Evolutionary conservation across 2,113 vertebrate species (phyloP).

Genomic region (Elanoides forficatus): DNA sequence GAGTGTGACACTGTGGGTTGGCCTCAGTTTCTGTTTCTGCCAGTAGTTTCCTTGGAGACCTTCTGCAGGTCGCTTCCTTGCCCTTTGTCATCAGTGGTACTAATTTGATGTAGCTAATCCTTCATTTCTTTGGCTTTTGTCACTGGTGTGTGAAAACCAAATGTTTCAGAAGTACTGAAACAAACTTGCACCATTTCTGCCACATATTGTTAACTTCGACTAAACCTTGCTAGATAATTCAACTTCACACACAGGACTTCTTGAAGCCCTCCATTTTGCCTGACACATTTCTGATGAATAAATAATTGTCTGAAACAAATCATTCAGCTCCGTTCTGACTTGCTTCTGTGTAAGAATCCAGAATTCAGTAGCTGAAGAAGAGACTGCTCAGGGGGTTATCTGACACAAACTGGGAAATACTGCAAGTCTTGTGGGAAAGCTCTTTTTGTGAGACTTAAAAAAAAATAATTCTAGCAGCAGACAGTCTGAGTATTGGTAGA

Average conservation of each 20-base stretch:
- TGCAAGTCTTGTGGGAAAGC: not conserved
- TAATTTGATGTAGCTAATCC: not conserved
- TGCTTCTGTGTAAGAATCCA: not conserved
- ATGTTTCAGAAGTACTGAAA: not conserved
- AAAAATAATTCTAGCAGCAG: not conserved
- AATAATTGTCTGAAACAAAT: not conserved
- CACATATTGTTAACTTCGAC: not conserved
- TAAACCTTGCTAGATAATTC: not conserved
- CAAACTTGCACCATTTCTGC: not conserved
- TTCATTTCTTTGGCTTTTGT: not conserved
- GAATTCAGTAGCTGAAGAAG: not conserved
- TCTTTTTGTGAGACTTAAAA: not conserved
- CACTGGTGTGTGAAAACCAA: not conserved
- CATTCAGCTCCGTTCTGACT: not conserved
- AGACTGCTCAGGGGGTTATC: not conserved
- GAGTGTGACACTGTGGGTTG: not conserved
- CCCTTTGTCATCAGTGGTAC: not conserved
- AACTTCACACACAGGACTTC: not conserved
- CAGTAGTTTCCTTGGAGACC: constrained; percentile 7
- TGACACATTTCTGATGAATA: not conserved
- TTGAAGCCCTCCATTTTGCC: not conserved
- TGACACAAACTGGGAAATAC: not conserved
- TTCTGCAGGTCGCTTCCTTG: not conserved
- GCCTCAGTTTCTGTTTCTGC: not conserved
- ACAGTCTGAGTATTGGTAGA: not conserved